Evolutionary conservation across 2,888 invertebrate genomes (phyloP).

Genomic region (Xanthia togata): DNA sequence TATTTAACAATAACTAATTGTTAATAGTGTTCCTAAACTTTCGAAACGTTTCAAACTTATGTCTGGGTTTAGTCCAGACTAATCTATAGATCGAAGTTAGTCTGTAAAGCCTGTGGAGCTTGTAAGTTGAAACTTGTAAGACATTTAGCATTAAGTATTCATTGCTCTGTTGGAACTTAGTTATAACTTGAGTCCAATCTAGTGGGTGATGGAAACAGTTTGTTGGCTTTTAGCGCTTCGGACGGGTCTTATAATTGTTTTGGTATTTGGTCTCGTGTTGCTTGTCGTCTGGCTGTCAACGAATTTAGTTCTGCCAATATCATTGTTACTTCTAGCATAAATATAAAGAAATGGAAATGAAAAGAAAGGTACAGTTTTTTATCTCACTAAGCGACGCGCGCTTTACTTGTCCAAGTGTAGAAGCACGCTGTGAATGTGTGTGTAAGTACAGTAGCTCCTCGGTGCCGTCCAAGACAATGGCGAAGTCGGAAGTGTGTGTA

Average conservation of each 20-base stretch:
- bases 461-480: no score
- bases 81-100: constrained; percentile 58
- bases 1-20: constrained; percentile 38
- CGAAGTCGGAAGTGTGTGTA: no score
- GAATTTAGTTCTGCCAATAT: background rate
- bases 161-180: constrained; percentile 53
- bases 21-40: constrained; percentile 33
- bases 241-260: constrained; percentile 6
- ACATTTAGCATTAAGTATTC: constrained; percentile 63
- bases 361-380: no score
- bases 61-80: constrained; percentile 46
- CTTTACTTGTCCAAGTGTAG: no score
- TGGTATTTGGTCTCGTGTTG: background rate
- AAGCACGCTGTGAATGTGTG: no score
- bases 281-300: background rate
- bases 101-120: constrained; percentile 38
- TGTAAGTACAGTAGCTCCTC: no score
- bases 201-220: constrained; percentile 41
- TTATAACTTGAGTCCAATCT: constrained; percentile 52
- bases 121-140: constrained; percentile 60
- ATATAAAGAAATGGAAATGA: background rate
- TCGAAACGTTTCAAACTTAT: constrained; percentile 27
- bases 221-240: constrained; percentile 32
- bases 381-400: no score
- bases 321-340: background rate